A percentile compares a stretch with the other conserved stretches of the same genome.
Evolutionary conservation across 2,797 vertebrate genomes (phyloP).

Genomic region (Onychomys leucogaster): DNA sequence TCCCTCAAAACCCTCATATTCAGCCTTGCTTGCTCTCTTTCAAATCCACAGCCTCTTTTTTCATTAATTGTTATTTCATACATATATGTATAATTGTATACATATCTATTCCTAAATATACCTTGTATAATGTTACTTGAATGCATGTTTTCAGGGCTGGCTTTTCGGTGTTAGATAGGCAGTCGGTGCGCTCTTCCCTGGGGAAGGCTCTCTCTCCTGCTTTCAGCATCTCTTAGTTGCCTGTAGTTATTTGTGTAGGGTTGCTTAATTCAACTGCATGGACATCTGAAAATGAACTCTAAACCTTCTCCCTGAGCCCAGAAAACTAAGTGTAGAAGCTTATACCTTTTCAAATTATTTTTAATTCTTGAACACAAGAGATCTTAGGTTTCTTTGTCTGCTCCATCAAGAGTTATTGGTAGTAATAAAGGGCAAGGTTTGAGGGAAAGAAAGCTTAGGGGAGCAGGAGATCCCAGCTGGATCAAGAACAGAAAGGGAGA

Average conservation of each 20-base stretch:
- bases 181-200: not conserved
- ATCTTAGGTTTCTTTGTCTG: conserved; percentile 1
- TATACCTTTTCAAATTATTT: not conserved
- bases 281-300: not conserved
- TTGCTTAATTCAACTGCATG: not conserved
- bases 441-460: no score
- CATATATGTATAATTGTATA: not conserved
- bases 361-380: not conserved
- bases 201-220: not conserved
- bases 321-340: not conserved
- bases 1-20: not conserved
- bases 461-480: no score
- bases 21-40: not conserved
- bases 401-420: not conserved
- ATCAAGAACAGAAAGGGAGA: no score
- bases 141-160: not conserved
- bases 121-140: not conserved
- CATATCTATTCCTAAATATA: not conserved
- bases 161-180: not conserved
- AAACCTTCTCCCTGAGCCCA: not conserved
- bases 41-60: not conserved
- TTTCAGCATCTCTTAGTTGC: not conserved
- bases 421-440: no score
- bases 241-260: not conserved
- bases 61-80: not conserved